Evolutionary conservation across 2,113 vertebrate species (phyloP).

Genomic region (Burhinus oedicnemus): DNA sequence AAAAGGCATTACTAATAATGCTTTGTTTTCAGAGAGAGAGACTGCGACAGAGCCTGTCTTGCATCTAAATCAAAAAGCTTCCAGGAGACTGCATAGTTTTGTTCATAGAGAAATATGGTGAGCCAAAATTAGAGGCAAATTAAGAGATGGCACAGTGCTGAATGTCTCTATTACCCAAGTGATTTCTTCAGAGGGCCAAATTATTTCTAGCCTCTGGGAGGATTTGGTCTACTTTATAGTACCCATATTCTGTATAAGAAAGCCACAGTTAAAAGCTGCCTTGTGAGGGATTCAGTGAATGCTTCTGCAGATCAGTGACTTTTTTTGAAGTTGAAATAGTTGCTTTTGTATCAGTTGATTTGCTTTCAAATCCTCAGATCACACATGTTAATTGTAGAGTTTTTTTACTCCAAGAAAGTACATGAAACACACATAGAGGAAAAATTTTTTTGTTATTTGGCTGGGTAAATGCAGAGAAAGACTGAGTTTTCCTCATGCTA

Average conservation of each 20-base stretch:
- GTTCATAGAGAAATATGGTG: background rate
- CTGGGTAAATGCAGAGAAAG: background rate
- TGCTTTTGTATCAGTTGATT: background rate
- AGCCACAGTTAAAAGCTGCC: background rate
- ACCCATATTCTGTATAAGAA: background rate
- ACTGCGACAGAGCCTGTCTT: background rate
- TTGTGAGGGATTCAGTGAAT: background rate
- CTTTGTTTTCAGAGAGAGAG: background rate
- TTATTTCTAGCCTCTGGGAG: background rate
- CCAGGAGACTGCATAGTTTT: background rate
- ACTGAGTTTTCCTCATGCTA: background rate
- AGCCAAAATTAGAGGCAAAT: slow-evolving; percentile 32
- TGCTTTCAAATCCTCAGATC: background rate
- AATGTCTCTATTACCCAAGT: background rate
- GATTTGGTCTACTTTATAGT: background rate
- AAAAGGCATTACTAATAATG: background rate
- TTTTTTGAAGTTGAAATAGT: background rate
- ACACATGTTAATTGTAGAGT: background rate
- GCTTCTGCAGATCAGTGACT: background rate
- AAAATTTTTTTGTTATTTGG: background rate
- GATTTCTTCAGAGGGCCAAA: background rate
- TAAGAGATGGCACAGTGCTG: slow-evolving; percentile 5
- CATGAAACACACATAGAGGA: background rate
- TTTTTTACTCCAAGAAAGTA: background rate
- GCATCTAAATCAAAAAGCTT: background rate